Evolutionary conservation across 1,140 invertebrate species (phyloP), one percentile per base, ranked within the genome.

Genomic region (Drosophila parvula): DNA sequence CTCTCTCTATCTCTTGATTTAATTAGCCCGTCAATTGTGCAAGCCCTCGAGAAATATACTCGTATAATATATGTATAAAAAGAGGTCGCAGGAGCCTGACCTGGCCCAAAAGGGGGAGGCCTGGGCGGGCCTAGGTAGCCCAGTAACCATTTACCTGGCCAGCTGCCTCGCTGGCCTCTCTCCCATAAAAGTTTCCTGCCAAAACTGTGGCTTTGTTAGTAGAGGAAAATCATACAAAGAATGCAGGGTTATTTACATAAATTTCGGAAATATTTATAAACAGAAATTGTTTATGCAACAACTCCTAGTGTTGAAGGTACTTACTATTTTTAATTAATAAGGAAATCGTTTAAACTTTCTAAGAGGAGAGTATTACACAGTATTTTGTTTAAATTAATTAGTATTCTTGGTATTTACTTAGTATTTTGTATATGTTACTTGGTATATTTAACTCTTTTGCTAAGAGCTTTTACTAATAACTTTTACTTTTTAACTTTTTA

Each of bases 21-120:
- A 88, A 88, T 88, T 89, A 88, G 81, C 48, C 67, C 48, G 84
- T 89, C 84, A 89, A 88, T 88, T 88, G 85, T 88, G 69, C 56
- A 67, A 50, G 44, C 38, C 40, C 44, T 56, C 62, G 43, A 44
- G n/a, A 30, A 14, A 40, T 22, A 22, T 22, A n/a, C n/a, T n/a
- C n/a, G 22, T 22, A 22, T 3, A 22, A n/a, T n/a, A n/a, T n/a
- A n/a, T n/a, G n/a, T 22, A 22, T 14, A 18, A 18, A 30, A 22
- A 28, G 36, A 44, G 36, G 28, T 38, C 14, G 34, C 28, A 38
- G 34, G 32, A 45, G 43, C 45, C 48, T 51, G 50, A 53, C 32
- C 50, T 36, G 32, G 50, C 34, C 34, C 16, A 34, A 45, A 27
- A 50, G 27, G 51, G 59, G 60, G 60, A 58, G 50, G 30, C 28